phyloP scores from a whole-genome alignment of 2,113 vertebrate genomes.

The Etheostoma spectabile region DNA sequence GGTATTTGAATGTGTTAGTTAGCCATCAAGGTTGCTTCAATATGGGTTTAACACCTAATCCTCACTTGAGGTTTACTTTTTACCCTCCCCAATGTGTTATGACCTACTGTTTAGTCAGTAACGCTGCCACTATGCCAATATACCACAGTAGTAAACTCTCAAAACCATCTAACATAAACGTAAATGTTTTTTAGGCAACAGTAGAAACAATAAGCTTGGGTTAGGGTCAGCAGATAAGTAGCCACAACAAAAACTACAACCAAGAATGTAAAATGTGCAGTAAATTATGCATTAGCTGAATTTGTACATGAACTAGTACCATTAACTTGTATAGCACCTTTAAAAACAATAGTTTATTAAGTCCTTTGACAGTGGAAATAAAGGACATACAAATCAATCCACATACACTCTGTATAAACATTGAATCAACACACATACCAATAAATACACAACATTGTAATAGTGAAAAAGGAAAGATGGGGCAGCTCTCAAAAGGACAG shows the following conservation, averaged over 20 bases:
- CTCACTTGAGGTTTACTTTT: not conserved
- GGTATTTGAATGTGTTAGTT: not conserved
- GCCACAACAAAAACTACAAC: not conserved
- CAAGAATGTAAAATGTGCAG: slow-evolving; percentile 2
- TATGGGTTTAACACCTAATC: slow-evolving; percentile 2
- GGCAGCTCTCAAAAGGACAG: too few relatives aligned
- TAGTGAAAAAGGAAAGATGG: too few relatives aligned
- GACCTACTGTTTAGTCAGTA: not conserved
- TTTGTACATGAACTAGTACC: slow-evolving; percentile 19
- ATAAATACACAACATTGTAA: too few relatives aligned
- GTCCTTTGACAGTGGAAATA: too few relatives aligned
- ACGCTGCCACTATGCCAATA: not conserved
- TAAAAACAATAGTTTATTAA: too few relatives aligned
- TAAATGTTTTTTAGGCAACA: not conserved
- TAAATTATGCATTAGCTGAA: not conserved
- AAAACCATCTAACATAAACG: not conserved
- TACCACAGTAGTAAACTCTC: not conserved
- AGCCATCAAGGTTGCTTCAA: not conserved
- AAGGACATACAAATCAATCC: too few relatives aligned
- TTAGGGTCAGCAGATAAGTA: not conserved
- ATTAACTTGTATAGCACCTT: too few relatives aligned
- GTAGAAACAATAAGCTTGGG: not conserved
- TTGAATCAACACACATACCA: too few relatives aligned
- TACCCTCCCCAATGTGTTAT: not conserved
- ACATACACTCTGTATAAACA: too few relatives aligned